Evolutionary conservation across 2,797 vertebrate species (phyloP).

Genomic region (Poeciliopsis gracilis): DNA sequence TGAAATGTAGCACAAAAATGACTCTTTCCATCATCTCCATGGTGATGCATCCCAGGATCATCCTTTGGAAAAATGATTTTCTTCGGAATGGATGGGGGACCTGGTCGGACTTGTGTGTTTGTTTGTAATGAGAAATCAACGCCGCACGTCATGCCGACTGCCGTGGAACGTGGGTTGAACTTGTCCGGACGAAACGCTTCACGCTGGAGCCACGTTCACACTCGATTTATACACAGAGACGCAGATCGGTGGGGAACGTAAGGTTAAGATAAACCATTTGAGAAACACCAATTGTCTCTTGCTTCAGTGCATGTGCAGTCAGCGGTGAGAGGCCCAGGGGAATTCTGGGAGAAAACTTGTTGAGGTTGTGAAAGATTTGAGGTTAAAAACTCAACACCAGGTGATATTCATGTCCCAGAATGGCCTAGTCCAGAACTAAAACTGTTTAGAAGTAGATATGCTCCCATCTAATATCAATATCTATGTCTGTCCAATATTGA

Average conservation of each 20-base stretch:
- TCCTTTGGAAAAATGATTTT: neutral
- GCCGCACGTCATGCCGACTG: neutral
- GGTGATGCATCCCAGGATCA: neutral
- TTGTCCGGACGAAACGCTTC: too few relatives aligned
- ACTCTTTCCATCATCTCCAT: neutral
- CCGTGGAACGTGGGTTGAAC: neutral
- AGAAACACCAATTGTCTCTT: neutral
- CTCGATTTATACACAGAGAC: too few relatives aligned
- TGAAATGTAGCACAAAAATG: neutral
- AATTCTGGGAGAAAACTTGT: neutral
- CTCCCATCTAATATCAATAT: too few relatives aligned
- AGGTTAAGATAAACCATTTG: too few relatives aligned
- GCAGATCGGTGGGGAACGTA: too few relatives aligned
- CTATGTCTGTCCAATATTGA: too few relatives aligned
- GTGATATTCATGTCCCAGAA: neutral
- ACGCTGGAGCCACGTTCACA: too few relatives aligned
- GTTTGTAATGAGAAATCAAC: neutral
- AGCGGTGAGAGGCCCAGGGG: neutral
- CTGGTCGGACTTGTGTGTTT: neutral
- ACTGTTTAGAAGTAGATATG: neutral
- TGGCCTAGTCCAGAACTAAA: neutral
- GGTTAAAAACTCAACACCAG: neutral
- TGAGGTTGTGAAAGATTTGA: neutral
- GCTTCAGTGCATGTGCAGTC: neutral
- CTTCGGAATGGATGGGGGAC: neutral